Percentiles rank a stretch among this genome's conserved stretches.
Evolutionary conservation across 2,797 vertebrate genomes (phyloP).

Genomic region (Bovichtus variegatus): DNA sequence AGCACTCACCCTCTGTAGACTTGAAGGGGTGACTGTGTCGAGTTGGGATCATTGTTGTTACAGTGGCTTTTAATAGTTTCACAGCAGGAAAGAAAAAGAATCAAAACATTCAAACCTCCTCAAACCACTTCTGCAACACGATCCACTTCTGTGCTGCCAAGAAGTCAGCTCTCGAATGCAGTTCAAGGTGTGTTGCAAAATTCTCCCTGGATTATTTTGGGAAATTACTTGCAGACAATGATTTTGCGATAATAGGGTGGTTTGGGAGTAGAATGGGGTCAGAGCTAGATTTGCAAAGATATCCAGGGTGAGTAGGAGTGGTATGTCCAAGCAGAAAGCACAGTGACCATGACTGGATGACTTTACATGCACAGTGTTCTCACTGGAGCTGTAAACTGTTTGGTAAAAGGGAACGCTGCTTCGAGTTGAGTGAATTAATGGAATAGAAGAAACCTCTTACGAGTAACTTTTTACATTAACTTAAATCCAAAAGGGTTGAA

Average conservation of each 20-base stretch:
- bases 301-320: neutral
- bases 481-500: neutral
- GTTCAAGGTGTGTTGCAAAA: slow-evolving; percentile 30
- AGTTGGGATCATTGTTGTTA: slow-evolving; percentile 18
- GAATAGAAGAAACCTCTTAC: neutral
- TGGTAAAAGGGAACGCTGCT: neutral
- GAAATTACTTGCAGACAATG: slow-evolving; percentile 27
- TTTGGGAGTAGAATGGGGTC: slow-evolving; percentile 16
- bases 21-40: slow-evolving; percentile 11
- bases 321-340: slow-evolving; percentile 8
- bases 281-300: neutral
- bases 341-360: slow-evolving; percentile 5
- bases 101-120: slow-evolving; percentile 30
- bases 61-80: slow-evolving; percentile 14
- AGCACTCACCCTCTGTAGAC: neutral
- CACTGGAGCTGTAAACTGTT: neutral
- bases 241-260: slow-evolving; percentile 2
- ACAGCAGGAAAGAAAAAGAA: slow-evolving; percentile 22
- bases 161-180: slow-evolving; percentile 27
- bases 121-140: slow-evolving; percentile 16
- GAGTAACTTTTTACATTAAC: slow-evolving; percentile 13
- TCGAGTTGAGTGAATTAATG: slow-evolving; percentile 2
- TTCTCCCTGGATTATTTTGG: slow-evolving; percentile 38
- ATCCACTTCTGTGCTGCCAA: slow-evolving; percentile 28
- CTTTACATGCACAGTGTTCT: neutral